Percentiles rank a stretch among this genome's conserved stretches.
Conservation (phyloP, 2,797 vertebrate species). For the Myotis findleyi region DNA sequence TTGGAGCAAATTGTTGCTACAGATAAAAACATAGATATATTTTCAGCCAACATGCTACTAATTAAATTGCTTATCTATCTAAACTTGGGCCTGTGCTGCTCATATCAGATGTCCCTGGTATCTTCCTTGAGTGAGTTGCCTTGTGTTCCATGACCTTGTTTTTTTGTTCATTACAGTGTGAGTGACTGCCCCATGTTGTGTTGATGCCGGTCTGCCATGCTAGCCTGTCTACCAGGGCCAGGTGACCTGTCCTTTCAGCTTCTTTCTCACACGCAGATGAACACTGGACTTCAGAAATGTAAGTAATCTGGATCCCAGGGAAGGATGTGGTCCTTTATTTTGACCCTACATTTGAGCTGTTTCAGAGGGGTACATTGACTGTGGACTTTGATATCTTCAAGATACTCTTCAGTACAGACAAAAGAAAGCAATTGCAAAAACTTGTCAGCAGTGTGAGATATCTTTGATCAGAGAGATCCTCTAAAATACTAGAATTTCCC, state of each 20-base stretch:
- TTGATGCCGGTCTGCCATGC: slow-evolving; percentile 98
- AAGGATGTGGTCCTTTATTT: slow-evolving; percentile 1
- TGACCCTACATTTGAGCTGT: not conserved
- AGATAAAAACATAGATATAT: slow-evolving; percentile 46
- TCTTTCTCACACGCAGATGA: slow-evolving; percentile 99
- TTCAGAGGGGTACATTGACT: not conserved
- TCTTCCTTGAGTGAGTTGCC: slow-evolving; percentile 17
- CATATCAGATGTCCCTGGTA: not conserved
- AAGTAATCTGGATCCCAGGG: slow-evolving; percentile 88
- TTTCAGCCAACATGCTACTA: slow-evolving; percentile 47
- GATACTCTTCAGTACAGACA: slow-evolving; percentile 61
- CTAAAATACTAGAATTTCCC: slow-evolving; percentile 6
- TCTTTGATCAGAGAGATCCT: slow-evolving; percentile 13
- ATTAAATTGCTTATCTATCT: slow-evolving; percentile 59
- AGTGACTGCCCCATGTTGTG: slow-evolving; percentile 95
- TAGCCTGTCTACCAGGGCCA: slow-evolving; percentile 99
- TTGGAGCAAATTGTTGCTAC: slow-evolving; percentile 38
- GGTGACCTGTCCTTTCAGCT: slow-evolving; percentile 98
- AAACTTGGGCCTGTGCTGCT: slow-evolving; percentile 1
- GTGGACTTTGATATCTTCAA: slow-evolving; percentile 68
- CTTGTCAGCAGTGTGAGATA: not conserved
- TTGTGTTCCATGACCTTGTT: slow-evolving; percentile 80
- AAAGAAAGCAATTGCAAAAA: slow-evolving; percentile 70
- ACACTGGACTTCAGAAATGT: slow-evolving; percentile 99
- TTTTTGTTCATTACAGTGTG: slow-evolving; percentile 92